Evolutionary conservation across 2,797 vertebrate species (phyloP).

Genomic region (Helostoma temminkii): DNA sequence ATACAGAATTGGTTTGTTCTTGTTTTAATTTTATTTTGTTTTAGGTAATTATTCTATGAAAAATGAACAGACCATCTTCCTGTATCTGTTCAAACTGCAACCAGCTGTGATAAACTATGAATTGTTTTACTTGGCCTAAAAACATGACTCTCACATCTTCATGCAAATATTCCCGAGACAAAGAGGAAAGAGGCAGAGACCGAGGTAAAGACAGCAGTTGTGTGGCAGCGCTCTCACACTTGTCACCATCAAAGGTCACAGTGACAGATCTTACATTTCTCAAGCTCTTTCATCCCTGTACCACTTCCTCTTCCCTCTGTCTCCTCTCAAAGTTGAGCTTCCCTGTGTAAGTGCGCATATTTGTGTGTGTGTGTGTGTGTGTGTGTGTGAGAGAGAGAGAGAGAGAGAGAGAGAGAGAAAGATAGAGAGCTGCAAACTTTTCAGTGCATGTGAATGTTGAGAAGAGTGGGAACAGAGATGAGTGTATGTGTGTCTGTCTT

Average conservation of each 20-base stretch:
- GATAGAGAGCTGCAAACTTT: constrained; percentile 69
- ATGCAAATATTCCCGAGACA: constrained; percentile 41
- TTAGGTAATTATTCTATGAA: neutral
- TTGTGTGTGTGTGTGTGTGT: constrained; percentile 35
- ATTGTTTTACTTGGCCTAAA: constrained; percentile 30
- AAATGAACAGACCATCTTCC: neutral
- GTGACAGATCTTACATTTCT: constrained; percentile 75
- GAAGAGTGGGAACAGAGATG: constrained; percentile 64
- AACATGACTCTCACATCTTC: constrained; percentile 14
- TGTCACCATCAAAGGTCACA: constrained; percentile 79
- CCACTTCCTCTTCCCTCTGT: constrained; percentile 48
- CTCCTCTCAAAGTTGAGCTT: constrained; percentile 62
- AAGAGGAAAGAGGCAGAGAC: constrained; percentile 5
- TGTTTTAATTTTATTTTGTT: neutral
- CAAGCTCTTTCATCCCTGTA: constrained; percentile 56
- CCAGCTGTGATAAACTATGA: constrained; percentile 15
- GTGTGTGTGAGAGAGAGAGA: constrained; percentile 7
- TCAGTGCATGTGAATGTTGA: constrained; percentile 46
- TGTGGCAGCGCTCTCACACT: constrained; percentile 56
- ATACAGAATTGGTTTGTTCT: neutral
- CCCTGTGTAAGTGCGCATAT: constrained; percentile 41
- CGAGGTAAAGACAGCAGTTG: constrained; percentile 38
- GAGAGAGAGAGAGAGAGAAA: constrained; percentile 9
- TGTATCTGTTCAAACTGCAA: constrained; percentile 2
- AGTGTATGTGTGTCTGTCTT: constrained; percentile 45